Evolutionary conservation across 2,113 vertebrate species (phyloP).

Genomic region (Tympanuchus pallidicinctus): DNA sequence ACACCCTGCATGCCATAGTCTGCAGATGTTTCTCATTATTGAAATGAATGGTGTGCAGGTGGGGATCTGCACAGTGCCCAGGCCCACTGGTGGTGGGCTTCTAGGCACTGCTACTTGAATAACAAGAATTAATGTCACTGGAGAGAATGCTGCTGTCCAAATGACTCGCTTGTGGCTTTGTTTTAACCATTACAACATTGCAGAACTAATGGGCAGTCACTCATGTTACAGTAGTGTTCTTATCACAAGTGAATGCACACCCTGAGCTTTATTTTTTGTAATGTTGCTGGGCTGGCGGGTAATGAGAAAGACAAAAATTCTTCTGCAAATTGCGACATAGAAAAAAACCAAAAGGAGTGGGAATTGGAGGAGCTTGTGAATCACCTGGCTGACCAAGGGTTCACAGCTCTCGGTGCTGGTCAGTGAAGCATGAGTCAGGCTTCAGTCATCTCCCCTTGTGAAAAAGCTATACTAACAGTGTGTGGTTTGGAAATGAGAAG

Average conservation of each 20-base stretch:
- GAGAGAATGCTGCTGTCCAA: neutral
- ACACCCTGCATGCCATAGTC: fast-evolving
- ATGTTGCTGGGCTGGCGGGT: neutral
- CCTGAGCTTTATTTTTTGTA: neutral
- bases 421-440: neutral
- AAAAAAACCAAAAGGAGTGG: neutral
- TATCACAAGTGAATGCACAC: neutral
- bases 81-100: neutral
- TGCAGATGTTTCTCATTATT: neutral
- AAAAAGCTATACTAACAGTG: neutral
- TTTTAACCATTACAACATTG: neutral
- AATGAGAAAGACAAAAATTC: neutral
- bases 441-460: neutral
- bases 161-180: neutral
- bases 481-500: neutral
- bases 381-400: neutral
- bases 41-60: too few relatives aligned
- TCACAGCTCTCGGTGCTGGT: neutral
- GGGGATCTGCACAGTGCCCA: fast-evolving
- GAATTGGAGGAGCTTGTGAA: neutral
- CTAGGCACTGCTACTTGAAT: neutral
- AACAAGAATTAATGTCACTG: neutral
- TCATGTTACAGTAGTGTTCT: neutral
- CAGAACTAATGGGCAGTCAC: neutral
- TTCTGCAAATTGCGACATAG: neutral